Base-by-base conservation (phyloP, 2,888 invertebrate genomes). In the Ectropis crepuscularia region DNA sequence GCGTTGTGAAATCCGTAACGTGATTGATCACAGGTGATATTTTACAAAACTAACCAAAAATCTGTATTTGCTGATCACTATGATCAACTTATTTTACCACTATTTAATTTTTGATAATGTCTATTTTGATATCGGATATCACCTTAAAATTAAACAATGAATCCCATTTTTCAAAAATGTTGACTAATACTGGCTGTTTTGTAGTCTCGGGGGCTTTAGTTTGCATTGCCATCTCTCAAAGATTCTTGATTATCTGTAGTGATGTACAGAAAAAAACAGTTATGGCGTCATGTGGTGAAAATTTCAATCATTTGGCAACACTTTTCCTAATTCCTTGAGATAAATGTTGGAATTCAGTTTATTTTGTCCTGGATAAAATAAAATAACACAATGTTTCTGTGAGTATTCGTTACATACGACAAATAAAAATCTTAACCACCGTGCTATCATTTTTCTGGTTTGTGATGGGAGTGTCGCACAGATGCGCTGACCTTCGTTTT, bases 401-500 rank as follows among this genome's bases (percentile, higher is more conserved):
- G 92, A 92, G 91, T 92, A 91, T 89, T 82, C 76, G 73, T 73
- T 73, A 76, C 63, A 74, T 77, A 76, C 77, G 57, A 41, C 49
- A 57, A 57, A 41, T 60, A 49, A 59, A 54, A 55, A 63, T 49
- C 43, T 57, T 41, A 46, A 47, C 50, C 9, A 58, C 57, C 46
- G 50, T 66, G 51, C 11, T 63, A 58, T 76, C 74, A 72, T 75
- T 79, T 80, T 77, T 72, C 70, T 69, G 70, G 71, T 76, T 78
- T 81, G 74, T 77, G 77, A 77, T 87, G 89, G 89, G 90, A 92
- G 92, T 92, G 90, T 87, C 88, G 88, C 84, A 81, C 81, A 88
- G 91, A 92, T 91, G 91, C 92, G 91, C 90, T 92, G 93, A 92
- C 93, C 93, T 92, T 93, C 93, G 93, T 90, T 88, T 91, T 87